Evolutionary conservation across 2,113 vertebrate species (phyloP).

Genomic region (Toxostoma redivivum): DNA sequence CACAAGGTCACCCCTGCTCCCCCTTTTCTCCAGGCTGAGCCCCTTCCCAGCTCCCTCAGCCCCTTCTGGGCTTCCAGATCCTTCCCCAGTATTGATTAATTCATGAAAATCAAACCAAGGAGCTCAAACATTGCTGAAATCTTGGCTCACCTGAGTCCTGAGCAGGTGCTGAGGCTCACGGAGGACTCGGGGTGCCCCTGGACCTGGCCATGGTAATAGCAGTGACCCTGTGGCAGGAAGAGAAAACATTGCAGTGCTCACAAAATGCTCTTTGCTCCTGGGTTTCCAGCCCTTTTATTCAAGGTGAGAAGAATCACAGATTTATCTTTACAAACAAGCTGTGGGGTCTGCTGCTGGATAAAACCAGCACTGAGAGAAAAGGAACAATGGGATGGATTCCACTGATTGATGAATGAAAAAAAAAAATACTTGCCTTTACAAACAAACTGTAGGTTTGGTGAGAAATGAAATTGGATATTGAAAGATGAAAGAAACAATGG

Average conservation of each 20-base stretch:
- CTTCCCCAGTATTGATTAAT: fast-evolving
- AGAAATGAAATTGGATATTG: too few species aligned
- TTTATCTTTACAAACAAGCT: too few species aligned
- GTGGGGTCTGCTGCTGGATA: too few species aligned
- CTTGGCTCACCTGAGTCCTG: constrained; percentile 71
- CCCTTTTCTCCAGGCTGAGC: not conserved
- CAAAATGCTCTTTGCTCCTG: not conserved
- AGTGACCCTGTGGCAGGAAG: constrained; percentile 58
- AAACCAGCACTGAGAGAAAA: too few species aligned
- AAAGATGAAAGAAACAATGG: too few species aligned
- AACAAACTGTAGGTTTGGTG: too few species aligned
- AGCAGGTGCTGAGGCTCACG: constrained; percentile 69
- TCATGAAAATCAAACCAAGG: not conserved
- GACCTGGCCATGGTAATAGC: constrained; percentile 70
- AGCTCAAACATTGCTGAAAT: not conserved
- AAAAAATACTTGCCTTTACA: too few species aligned
- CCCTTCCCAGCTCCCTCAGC: not conserved
- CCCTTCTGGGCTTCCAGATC: not conserved
- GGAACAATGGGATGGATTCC: too few species aligned
- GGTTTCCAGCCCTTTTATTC: not conserved
- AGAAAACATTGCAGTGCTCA: not conserved
- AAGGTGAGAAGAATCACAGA: not conserved
- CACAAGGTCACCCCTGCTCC: not conserved
- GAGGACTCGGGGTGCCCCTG: constrained; percentile 54
- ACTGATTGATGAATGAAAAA: too few species aligned